A percentile compares a stretch with the other conserved stretches of the same genome.
These are phyloP conservation scores for Syrphus vitripennis DNA, from an alignment of 2,888 invertebrate genomes.

Conservation along the genomic window DNA sequence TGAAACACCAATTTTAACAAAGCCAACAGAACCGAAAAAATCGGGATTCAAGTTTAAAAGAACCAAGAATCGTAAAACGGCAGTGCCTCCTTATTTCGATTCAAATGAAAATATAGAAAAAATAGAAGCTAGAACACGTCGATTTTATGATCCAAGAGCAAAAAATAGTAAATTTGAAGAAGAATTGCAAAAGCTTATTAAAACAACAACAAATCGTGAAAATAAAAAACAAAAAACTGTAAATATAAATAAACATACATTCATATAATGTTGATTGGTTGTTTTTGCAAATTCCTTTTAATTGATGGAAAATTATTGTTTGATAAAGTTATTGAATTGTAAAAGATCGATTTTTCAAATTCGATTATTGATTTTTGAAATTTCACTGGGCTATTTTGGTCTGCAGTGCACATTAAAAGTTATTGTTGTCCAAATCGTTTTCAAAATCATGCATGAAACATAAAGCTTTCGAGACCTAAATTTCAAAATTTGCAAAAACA, in stretches of 20 bases:
- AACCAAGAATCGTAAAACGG: background rate
- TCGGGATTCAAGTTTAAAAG: background rate
- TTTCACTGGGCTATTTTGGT: no score
- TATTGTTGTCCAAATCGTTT: no score
- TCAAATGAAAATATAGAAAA: background rate
- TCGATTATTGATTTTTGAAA: no score
- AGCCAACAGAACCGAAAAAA: background rate
- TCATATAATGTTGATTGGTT: no score
- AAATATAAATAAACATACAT: background rate
- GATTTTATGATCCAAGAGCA: background rate
- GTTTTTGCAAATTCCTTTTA: background rate
- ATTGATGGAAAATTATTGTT: no score
- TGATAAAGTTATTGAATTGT: no score
- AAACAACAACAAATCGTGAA: background rate
- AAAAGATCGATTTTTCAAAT: no score
- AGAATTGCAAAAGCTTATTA: background rate
- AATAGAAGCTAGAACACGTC: background rate
- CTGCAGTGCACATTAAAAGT: no score
- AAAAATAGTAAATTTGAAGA: background rate
- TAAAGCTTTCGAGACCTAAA: no score
- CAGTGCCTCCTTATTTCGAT: background rate
- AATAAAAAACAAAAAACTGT: background rate
- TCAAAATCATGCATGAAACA: no score
- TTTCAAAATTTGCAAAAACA: no score
- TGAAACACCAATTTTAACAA: background rate